Conservation (phyloP, 2,113 vertebrate species). For the Sminthopsis crassicaudata region DNA sequence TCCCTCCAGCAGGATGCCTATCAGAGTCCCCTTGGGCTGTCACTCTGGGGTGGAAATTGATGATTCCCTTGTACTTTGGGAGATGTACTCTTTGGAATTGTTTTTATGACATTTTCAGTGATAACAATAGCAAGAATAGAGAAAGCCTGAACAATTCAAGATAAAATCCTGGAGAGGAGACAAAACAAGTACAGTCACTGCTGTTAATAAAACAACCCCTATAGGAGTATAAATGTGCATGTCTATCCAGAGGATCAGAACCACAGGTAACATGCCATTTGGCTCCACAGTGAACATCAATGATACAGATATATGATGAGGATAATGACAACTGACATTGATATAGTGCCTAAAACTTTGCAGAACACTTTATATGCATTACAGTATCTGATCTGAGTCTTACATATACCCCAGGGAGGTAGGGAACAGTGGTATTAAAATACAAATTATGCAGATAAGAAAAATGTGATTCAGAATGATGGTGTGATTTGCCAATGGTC, state of each 20-base stretch:
- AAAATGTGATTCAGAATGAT: not conserved
- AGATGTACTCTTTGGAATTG: not conserved
- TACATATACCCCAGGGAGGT: not conserved
- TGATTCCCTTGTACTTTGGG: not conserved
- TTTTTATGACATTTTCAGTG: slow-evolving; percentile 4
- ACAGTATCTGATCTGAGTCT: not conserved
- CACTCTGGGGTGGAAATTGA: not conserved
- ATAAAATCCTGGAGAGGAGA: slow-evolving; percentile 27
- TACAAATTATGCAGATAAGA: not conserved
- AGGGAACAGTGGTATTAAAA: not conserved
- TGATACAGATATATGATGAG: not conserved
- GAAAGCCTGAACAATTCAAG: slow-evolving; percentile 15
- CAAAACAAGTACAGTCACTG: not conserved
- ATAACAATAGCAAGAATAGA: not conserved
- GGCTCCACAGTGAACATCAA: not conserved
- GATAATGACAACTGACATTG: not conserved
- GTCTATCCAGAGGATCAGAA: not conserved
- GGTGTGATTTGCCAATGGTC: not conserved
- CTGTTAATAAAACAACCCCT: not conserved
- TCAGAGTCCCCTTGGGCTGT: not conserved
- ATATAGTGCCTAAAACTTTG: not conserved
- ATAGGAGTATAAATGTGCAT: not conserved
- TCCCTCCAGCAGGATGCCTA: not conserved
- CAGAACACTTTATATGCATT: not conserved
- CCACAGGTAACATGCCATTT: not conserved